These are phyloP conservation scores for Erynnis tages DNA, from an alignment of 2,888 invertebrate species.

Conservation along the genomic window DNA sequence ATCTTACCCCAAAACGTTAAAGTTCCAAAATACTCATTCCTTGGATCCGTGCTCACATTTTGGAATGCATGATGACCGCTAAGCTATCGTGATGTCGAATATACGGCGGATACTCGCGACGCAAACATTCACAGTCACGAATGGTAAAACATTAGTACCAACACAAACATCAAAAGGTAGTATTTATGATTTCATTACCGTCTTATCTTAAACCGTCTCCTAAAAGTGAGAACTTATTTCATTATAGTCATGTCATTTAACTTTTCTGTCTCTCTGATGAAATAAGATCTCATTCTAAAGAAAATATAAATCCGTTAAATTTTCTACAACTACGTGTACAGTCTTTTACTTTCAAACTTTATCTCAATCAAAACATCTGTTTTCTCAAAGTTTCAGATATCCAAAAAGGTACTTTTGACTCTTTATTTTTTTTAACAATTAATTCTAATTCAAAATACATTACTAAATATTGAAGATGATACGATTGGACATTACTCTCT, in stretches of 20 bases:
- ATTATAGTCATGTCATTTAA: constrained; percentile 37
- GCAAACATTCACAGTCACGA: constrained; percentile 69
- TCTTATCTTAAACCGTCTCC: constrained; percentile 53
- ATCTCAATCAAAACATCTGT: constrained; percentile 54
- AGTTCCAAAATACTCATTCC: constrained; percentile 71
- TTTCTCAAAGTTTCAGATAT: constrained; percentile 72
- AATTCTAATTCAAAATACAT: constrained; percentile 63
- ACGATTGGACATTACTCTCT: constrained; percentile 44
- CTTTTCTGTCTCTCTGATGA: constrained; percentile 37
- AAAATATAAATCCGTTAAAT: constrained; percentile 54
- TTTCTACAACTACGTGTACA: constrained; percentile 49
- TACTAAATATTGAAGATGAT: constrained; percentile 59
- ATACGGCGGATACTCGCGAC: constrained; percentile 55
- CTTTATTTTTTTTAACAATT: constrained; percentile 64
- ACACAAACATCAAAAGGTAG: constrained; percentile 73
- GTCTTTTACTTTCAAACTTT: constrained; percentile 43
- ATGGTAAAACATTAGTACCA: constrained; percentile 74
- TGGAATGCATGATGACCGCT: constrained; percentile 71
- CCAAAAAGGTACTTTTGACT: constrained; percentile 64
- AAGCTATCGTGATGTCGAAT: constrained; percentile 64
- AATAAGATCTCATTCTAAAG: constrained; percentile 55
- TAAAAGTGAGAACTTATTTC: constrained; percentile 52
- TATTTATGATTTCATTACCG: constrained; percentile 70
- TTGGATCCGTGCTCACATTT: constrained; percentile 65
- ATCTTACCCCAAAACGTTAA: constrained; percentile 32